Percentiles rank a stretch among this genome's conserved stretches.
These are phyloP conservation scores for Mustela lutreola DNA, from an alignment of 2,113 vertebrate genomes.

Conservation along the genomic window DNA sequence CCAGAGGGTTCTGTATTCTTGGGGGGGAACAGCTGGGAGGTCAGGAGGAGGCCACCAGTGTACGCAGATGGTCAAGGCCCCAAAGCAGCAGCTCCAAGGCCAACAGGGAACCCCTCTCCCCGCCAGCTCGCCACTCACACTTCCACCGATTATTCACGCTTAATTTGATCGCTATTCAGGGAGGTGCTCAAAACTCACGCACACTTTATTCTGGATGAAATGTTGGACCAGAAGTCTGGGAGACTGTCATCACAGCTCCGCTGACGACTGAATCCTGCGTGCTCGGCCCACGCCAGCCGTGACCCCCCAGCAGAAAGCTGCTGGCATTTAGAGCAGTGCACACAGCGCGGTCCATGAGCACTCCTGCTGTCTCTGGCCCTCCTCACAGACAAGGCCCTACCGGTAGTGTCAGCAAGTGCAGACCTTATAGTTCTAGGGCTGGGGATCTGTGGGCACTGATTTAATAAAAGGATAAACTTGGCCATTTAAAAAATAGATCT, in stretches of 20 bases:
- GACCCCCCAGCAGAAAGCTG: rapidly evolving
- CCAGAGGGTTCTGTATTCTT: neutral
- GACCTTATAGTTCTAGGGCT: neutral
- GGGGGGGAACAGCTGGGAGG: neutral
- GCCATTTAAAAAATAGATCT: neutral
- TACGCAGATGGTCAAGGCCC: neutral
- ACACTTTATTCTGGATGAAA: neutral
- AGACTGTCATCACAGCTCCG: neutral
- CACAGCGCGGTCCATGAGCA: neutral
- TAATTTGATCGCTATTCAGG: neutral
- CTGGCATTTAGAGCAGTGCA: neutral
- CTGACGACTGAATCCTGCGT: neutral
- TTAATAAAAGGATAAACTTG: neutral
- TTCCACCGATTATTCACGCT: neutral
- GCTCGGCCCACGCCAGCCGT: neutral
- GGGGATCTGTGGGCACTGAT: too few species aligned
- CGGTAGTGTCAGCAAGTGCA: neutral
- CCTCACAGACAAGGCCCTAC: too few species aligned
- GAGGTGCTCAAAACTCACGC: neutral
- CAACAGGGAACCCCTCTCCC: neutral
- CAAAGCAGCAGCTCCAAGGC: neutral
- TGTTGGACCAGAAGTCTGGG: neutral
- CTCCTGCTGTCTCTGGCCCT: too few species aligned
- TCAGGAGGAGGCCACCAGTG: neutral
- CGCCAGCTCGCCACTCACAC: neutral